Evolutionary conservation across 2,888 invertebrate species (phyloP).

Genomic region (Copidosoma aretas): DNA sequence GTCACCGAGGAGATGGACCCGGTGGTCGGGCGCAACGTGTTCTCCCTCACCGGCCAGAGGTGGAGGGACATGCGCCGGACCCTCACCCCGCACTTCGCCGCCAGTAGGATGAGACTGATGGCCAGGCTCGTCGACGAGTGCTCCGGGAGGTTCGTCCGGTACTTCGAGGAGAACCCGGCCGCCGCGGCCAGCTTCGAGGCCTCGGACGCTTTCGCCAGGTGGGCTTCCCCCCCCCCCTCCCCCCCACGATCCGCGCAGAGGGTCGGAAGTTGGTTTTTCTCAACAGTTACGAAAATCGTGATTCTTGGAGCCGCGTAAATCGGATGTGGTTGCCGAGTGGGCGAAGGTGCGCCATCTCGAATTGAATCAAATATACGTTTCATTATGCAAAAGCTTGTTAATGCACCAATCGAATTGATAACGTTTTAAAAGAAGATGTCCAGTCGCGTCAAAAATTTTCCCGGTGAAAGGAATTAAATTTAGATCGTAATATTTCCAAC

Average conservation of each 20-base stretch:
- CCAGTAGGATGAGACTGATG: slow-evolving; percentile 53
- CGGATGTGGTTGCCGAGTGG: neutral
- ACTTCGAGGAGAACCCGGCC: slow-evolving; percentile 47
- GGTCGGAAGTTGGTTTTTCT: slow-evolving; percentile 13
- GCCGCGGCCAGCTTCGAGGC: no score
- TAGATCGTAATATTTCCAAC: no score
- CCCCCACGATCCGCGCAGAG: no score
- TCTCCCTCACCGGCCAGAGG: slow-evolving; percentile 50
- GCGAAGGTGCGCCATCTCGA: no score
- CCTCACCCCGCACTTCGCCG: slow-evolving; percentile 52
- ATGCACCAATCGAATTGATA: no score
- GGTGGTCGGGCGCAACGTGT: slow-evolving; percentile 52
- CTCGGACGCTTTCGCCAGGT: no score
- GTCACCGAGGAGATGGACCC: slow-evolving; percentile 52
- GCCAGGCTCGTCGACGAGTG: slow-evolving; percentile 50
- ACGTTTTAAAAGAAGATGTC: no score
- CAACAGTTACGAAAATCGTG: neutral
- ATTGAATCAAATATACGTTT: no score
- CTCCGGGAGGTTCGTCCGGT: slow-evolving; percentile 47
- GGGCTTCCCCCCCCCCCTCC: no score
- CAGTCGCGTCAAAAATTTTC: no score
- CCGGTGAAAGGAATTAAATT: no score
- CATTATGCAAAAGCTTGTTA: no score
- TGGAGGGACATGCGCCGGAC: slow-evolving; percentile 54
- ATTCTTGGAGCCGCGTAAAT: neutral